Evolutionary conservation across 2,888 invertebrate species (phyloP).

Genomic region (Tinea semifulvella): DNA sequence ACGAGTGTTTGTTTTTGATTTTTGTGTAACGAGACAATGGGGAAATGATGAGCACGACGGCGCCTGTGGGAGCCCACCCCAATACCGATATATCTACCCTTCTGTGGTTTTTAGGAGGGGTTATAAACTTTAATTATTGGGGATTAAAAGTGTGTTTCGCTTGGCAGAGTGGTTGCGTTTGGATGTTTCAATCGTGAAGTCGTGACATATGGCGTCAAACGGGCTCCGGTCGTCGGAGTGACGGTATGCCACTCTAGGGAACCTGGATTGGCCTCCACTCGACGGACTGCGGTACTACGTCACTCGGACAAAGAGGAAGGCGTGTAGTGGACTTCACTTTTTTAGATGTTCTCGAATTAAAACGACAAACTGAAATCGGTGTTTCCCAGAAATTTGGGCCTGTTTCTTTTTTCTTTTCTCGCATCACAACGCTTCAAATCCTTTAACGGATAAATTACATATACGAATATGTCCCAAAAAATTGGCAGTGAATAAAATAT

Average conservation of each 20-base stretch:
- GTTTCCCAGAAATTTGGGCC: not conserved
- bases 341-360: conserved; percentile 8
- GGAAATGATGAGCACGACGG: conserved; percentile 62
- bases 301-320: conserved; percentile 12
- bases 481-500: too few species aligned
- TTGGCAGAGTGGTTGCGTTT: conserved; percentile 16
- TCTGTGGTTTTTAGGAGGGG: conserved; percentile 23
- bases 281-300: conserved; percentile 12
- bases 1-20: conserved; percentile 65
- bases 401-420: not conserved
- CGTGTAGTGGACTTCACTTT: conserved; percentile 12
- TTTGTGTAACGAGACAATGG: conserved; percentile 68
- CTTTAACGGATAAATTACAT: too few species aligned
- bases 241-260: conserved; percentile 59
- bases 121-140: not conserved
- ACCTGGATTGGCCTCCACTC: conserved; percentile 46
- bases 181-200: conserved; percentile 31
- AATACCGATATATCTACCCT: conserved; percentile 36
- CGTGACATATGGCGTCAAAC: conserved; percentile 62
- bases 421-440: not conserved
- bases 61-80: conserved; percentile 62
- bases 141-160: not conserved
- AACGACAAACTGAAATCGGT: not conserved
- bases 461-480: too few species aligned
- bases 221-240: conserved; percentile 49